These are phyloP conservation scores for Agrochola circellaris DNA, from an alignment of 2,888 invertebrate species.

Conservation along the genomic window DNA sequence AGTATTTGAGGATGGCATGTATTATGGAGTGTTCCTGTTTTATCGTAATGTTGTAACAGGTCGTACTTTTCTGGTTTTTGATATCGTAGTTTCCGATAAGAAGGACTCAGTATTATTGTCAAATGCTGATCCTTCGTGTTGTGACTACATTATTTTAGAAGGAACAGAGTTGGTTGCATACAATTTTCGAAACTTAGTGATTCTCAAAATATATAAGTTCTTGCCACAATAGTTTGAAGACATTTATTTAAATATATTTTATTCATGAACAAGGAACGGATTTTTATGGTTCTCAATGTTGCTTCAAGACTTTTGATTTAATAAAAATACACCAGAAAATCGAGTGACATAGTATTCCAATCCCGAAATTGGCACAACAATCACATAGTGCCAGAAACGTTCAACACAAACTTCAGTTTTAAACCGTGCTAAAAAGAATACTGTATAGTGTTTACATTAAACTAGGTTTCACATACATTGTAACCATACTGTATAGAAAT, in stretches of 20 bases:
- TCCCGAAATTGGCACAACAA: neutral
- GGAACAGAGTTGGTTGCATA: neutral
- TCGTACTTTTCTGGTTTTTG: neutral
- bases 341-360: neutral
- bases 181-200: neutral
- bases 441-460: neutral
- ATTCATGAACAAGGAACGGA: neutral
- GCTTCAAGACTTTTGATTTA: neutral
- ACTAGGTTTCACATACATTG: conserved; percentile 13
- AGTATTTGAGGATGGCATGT: neutral
- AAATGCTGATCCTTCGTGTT: neutral
- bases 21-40: neutral
- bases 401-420: neutral
- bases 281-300: neutral
- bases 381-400: neutral
- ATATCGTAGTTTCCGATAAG: neutral
- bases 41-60: neutral
- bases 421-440: conserved; percentile 6
- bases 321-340: neutral
- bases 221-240: too few relatives aligned
- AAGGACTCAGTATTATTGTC: neutral
- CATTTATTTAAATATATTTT: neutral
- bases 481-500: conserved; percentile 33
- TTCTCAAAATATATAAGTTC: neutral
- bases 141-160: neutral